Conservation (phyloP, 2,797 vertebrate species). For the Gymnopithys bicolor region DNA sequence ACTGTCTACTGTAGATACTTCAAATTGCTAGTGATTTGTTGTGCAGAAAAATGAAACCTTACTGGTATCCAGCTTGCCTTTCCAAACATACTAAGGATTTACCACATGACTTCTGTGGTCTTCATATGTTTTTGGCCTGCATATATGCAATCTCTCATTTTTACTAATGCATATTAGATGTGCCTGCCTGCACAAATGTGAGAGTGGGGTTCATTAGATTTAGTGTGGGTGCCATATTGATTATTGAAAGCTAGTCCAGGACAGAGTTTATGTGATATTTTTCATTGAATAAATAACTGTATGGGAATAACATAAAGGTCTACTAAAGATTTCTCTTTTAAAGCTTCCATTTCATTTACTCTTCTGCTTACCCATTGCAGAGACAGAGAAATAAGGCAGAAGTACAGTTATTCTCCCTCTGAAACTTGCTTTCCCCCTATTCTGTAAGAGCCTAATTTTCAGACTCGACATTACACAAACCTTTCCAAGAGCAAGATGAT, state of each 20-base stretch:
- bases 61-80: neutral
- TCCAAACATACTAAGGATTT: neutral
- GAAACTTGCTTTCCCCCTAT: neutral
- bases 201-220: neutral
- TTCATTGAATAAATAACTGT: neutral
- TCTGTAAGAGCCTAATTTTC: neutral
- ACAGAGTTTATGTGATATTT: neutral
- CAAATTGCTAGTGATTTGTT: neutral
- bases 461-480: neutral
- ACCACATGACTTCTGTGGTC: accelerated
- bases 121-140: neutral
- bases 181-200: neutral
- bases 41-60: neutral
- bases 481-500: neutral
- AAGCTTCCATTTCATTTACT: neutral
- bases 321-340: neutral
- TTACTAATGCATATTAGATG: neutral
- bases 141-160: neutral
- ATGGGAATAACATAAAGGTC: neutral
- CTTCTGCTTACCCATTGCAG: neutral
- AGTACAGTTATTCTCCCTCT: neutral
- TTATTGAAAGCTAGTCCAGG: neutral
- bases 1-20: neutral
- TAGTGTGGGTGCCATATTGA: neutral
- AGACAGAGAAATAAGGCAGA: neutral